Conservation (phyloP, 2,113 vertebrate species). For the Apeltes quadracus region DNA sequence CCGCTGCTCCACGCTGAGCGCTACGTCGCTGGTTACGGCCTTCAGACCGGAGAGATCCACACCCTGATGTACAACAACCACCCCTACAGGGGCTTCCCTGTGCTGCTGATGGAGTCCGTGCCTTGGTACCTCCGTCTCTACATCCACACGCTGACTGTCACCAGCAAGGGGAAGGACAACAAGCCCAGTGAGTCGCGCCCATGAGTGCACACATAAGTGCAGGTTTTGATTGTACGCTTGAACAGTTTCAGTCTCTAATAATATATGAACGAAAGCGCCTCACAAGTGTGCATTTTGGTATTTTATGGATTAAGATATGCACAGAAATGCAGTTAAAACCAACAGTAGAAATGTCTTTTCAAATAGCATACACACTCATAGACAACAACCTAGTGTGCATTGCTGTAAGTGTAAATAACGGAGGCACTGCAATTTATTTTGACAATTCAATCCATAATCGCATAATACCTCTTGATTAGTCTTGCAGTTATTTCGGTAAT, state of each 20-base stretch:
- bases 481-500: background rate
- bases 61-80: constrained; percentile 94
- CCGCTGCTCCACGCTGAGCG: constrained; percentile 91
- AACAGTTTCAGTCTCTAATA: background rate
- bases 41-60: constrained; percentile 92
- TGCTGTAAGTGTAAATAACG: no score
- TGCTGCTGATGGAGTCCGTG: constrained; percentile 90
- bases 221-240: background rate
- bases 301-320: no score
- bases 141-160: constrained; percentile 91
- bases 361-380: background rate
- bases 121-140: constrained; percentile 98
- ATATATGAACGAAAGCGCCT: background rate
- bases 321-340: background rate
- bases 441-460: background rate
- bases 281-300: background rate
- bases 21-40: constrained; percentile 92
- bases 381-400: background rate
- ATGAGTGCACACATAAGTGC: background rate
- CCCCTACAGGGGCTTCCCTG: constrained; percentile 90
- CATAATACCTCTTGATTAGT: background rate
- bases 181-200: constrained; percentile 87
- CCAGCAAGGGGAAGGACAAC: constrained; percentile 92
- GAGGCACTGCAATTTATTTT: background rate
- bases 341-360: background rate